Evolutionary conservation across 2,888 invertebrate species (phyloP), one percentile per base, ranked within the genome.

Genomic region (Pandemis cinnamomeana): DNA sequence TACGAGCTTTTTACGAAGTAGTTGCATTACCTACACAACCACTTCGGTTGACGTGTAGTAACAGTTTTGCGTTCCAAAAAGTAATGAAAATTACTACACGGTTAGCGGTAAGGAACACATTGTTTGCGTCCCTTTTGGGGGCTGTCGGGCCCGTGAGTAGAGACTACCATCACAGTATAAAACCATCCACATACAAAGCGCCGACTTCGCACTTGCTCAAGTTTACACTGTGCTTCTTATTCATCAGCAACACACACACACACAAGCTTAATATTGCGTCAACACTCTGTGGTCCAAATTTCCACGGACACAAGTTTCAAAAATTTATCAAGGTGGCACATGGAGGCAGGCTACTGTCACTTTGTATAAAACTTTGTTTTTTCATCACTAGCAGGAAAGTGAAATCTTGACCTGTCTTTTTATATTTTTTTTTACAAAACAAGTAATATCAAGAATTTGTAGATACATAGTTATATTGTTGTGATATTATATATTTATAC

Each of bases 311-410:
- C 60, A 20, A 42, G 61, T 46, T 51, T 20, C 3, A 69, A 71
- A 63, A 53, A 27, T 13, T 60, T 66, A 67, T 55, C 7, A 15
- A 51, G 76, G 81, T 81, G 81, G 81, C 81, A 81, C 81, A 83
- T 78, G 68, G 66, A 75, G 67, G 62, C 64, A 48, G 27, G 51
- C 48, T 72, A 69, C 27, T 68, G 13, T 13, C n/a, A 36, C 62
- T 61, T 62, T 11, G 2, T 10, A 63, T 10, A 44, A 53, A n/a
- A n/a, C 7, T n/a, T 53, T 11, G 46, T 46, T 36, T 36, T 36
- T 36, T 36, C 27, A 36, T 36, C 27, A 4, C 27, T 36, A 36
- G 27, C 27, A 36, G 27, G 27, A 36, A 36, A 36, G 4, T 36
- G 4, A 20, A 20, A 20, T 20, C 20, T 20, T 20, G 20, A 20